Conservation (phyloP, 2,888 invertebrate species). For the Diogma glabrata region DNA sequence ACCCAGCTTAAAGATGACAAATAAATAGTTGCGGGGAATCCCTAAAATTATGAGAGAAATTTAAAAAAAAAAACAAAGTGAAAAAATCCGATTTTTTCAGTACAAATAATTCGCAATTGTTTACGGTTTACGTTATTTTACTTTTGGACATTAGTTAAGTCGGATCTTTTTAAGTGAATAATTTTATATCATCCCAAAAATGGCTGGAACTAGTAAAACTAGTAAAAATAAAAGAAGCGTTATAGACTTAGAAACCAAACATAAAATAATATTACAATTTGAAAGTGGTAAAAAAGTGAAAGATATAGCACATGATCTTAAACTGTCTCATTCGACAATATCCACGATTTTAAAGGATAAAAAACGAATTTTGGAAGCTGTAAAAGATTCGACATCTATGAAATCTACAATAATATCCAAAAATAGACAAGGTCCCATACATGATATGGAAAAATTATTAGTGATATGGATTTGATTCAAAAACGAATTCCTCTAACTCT, state of each 20-base stretch:
- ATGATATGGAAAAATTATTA: conserved; percentile 7
- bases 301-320: conserved; percentile 6
- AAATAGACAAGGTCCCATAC: conserved; percentile 6
- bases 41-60: no score
- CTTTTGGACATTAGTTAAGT: conserved; percentile 1
- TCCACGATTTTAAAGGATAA: conserved; percentile 2
- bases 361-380: conserved; percentile 5
- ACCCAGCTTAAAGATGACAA: no score
- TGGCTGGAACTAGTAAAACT: not conserved
- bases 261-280: conserved; percentile 8
- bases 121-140: no score
- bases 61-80: no score
- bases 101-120: no score
- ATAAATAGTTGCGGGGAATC: no score
- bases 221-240: conserved; percentile 2
- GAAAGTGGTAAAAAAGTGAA: conserved; percentile 7
- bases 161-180: conserved; percentile 3
- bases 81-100: no score
- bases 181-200: conserved; percentile 1
- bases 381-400: conserved; percentile 7
- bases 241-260: conserved; percentile 8
- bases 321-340: conserved; percentile 1
- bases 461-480: conserved; percentile 1
- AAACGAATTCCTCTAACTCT: not conserved
- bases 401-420: conserved; percentile 6